phyloP scores from a whole-genome alignment of 2,888 invertebrate genomes.

The Hirtodrosophila histrioides region DNA sequence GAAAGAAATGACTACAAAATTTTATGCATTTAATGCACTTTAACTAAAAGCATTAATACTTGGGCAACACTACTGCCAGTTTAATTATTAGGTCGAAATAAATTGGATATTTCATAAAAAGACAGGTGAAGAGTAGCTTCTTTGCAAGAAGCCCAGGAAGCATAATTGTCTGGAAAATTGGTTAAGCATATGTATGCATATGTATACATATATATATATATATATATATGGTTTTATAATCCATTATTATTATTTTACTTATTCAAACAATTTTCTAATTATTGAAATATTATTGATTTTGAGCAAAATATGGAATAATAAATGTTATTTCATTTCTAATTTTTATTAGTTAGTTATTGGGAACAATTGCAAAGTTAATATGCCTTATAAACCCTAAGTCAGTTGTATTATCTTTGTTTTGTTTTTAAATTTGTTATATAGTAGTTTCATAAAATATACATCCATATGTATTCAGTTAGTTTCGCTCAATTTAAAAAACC shows the following conservation, averaged over 20 bases:
- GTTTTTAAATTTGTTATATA: conserved; percentile 13
- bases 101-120: conserved; percentile 14
- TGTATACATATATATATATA: no score
- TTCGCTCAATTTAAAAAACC: conserved; percentile 19
- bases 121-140: conserved; percentile 23
- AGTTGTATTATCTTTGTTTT: conserved; percentile 2
- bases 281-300: conserved; percentile 32
- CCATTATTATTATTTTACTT: conserved; percentile 14
- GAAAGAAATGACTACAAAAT: conserved; percentile 69
- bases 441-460: conserved; percentile 54
- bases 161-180: conserved; percentile 37
- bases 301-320: conserved; percentile 33
- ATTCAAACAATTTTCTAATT: conserved; percentile 38
- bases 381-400: background rate
- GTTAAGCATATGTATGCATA: conserved; percentile 21
- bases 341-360: conserved; percentile 34
- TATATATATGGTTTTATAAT: conserved; percentile 13
- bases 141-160: conserved; percentile 56
- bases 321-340: conserved; percentile 31
- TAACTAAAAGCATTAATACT: conserved; percentile 70
- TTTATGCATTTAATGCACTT: conserved; percentile 77
- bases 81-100: conserved; percentile 28
- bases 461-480: conserved; percentile 34
- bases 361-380: conserved; percentile 37
- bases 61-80: conserved; percentile 40